A percentile compares a stretch with the other conserved stretches of the same genome.
These are phyloP conservation scores for Chrysolina americana DNA, from an alignment of 2,888 invertebrate genomes.

Conservation along the genomic window DNA sequence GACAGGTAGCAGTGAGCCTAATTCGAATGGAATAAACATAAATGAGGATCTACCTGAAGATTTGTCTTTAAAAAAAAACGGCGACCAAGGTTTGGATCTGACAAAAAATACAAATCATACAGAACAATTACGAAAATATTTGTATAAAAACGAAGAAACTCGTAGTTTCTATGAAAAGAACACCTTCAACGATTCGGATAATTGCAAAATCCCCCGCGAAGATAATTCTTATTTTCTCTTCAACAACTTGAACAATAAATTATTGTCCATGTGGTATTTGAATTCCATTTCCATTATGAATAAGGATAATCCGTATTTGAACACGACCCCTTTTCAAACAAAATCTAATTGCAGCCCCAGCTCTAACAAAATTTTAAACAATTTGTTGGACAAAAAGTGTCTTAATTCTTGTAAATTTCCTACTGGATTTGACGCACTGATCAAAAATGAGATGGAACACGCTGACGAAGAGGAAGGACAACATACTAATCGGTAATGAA, in stretches of 20 bases:
- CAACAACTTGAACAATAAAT: conserved; percentile 69
- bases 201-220: conserved; percentile 57
- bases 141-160: conserved; percentile 63
- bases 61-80: conserved; percentile 62
- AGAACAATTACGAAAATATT: conserved; percentile 62
- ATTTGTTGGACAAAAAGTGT: conserved; percentile 66
- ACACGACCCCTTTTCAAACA: conserved; percentile 49
- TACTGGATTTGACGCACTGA: conserved; percentile 65
- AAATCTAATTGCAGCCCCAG: conserved; percentile 50
- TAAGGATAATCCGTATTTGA: conserved; percentile 62
- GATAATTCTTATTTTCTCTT: conserved; percentile 68
- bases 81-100: conserved; percentile 55
- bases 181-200: conserved; percentile 63
- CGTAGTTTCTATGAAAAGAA: conserved; percentile 68
- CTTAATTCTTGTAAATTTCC: conserved; percentile 61
- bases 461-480: conserved; percentile 45
- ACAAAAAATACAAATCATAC: conserved; percentile 59
- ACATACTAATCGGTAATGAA: conserved; percentile 21
- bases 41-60: conserved; percentile 69
- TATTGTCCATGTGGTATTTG: conserved; percentile 69
- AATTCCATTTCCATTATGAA: conserved; percentile 62
- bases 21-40: conserved; percentile 50
- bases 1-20: conserved; percentile 53
- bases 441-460: conserved; percentile 66
- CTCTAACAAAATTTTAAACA: conserved; percentile 66